A percentile compares a stretch with the other conserved stretches of the same genome.
phyloP scores from a whole-genome alignment of 2,797 vertebrate genomes.

The Antrozous pallidus region DNA sequence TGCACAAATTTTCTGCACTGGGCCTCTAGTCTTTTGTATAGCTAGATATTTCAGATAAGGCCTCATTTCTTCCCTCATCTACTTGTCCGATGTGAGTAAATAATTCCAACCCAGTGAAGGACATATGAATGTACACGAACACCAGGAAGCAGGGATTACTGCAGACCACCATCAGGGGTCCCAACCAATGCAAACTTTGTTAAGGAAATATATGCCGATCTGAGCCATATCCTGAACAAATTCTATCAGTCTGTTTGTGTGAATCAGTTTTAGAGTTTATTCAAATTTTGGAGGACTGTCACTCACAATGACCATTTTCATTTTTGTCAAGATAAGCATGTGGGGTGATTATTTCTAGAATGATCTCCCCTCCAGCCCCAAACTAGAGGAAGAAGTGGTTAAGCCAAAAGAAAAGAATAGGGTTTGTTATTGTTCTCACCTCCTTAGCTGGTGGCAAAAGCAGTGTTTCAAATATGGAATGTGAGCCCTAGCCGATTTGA shows the following conservation, averaged over 20 bases:
- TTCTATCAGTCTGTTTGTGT: not conserved
- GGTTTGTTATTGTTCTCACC: not conserved
- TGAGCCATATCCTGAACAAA: not conserved
- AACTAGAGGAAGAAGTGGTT: not conserved
- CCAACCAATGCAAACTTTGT: not conserved
- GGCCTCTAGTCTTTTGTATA: not conserved
- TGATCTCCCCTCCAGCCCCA: not conserved
- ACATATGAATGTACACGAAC: not conserved
- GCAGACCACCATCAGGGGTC: not conserved
- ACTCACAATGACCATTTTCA: not conserved
- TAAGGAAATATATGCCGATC: not conserved
- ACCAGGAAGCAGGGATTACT: not conserved
- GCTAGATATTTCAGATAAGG: not conserved
- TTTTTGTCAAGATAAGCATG: not conserved
- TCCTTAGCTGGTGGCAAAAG: not conserved
- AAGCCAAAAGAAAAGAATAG: not conserved
- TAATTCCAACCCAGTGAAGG: not conserved
- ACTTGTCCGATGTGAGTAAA: not conserved
- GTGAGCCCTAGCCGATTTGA: too few relatives aligned
- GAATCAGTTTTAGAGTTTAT: not conserved
- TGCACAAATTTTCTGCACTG: too few relatives aligned
- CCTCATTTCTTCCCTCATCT: not conserved
- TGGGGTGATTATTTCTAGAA: not conserved
- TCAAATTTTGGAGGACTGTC: not conserved
- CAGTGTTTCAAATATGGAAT: not conserved